These are phyloP conservation scores for Tubulanus polymorphus DNA, from an alignment of 2,888 invertebrate species.

Conservation along the genomic window DNA sequence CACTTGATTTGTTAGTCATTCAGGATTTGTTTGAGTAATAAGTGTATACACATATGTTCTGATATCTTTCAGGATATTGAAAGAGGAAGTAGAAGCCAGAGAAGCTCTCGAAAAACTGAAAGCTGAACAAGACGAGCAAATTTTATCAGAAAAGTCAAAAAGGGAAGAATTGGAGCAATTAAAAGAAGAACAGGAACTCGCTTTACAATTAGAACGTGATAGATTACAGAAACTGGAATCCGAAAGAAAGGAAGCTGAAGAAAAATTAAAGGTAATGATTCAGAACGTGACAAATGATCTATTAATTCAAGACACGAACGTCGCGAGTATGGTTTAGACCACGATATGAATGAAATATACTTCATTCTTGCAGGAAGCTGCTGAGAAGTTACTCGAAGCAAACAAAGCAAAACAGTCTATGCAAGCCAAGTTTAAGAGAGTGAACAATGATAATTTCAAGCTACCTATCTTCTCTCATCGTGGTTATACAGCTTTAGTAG, in stretches of 20 bases:
- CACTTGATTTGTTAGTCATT: not conserved
- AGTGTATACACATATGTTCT: slow-evolving; percentile 32
- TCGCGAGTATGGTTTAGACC: too few species aligned
- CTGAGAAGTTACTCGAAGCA: slow-evolving; percentile 65
- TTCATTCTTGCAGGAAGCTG: slow-evolving; percentile 63
- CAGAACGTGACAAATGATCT: not conserved
- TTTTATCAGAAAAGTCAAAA: slow-evolving; percentile 72
- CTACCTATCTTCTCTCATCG: too few species aligned
- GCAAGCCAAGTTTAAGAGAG: slow-evolving; percentile 66
- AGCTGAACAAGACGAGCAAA: slow-evolving; percentile 68
- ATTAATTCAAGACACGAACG: too few species aligned
- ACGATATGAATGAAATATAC: too few species aligned
- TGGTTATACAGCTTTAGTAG: too few species aligned
- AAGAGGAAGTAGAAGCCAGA: slow-evolving; percentile 79
- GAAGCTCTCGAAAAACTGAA: slow-evolving; percentile 77
- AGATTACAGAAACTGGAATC: slow-evolving; percentile 27
- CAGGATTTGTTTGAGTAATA: not conserved
- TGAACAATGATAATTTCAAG: slow-evolving; percentile 26
- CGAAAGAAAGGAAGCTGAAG: slow-evolving; percentile 64
- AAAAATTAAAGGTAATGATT: slow-evolving; percentile 26
- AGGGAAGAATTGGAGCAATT: slow-evolving; percentile 69
- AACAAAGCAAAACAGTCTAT: slow-evolving; percentile 68
- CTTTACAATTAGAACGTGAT: slow-evolving; percentile 22
- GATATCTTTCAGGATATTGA: slow-evolving; percentile 56
- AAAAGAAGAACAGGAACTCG: slow-evolving; percentile 56